Evolutionary conservation across 2,113 vertebrate species (phyloP), one percentile per base, ranked within the genome.

Genomic region (Nerophis ophidion): DNA sequence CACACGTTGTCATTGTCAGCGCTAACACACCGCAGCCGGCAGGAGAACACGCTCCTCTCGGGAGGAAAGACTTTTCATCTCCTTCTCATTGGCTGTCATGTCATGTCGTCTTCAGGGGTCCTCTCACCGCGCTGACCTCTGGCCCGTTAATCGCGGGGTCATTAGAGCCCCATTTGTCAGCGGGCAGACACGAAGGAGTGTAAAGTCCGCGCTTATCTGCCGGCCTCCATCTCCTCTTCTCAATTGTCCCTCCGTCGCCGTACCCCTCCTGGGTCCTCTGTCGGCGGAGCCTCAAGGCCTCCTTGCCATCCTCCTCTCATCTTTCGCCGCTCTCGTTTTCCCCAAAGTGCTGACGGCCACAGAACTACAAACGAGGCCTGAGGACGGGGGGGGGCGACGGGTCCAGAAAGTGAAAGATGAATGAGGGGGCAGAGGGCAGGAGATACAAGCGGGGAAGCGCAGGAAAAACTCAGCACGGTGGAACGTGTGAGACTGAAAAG

Each of bases 261-360:
- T 42, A 5, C 61, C 55, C 15, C 49, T 57, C 7, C 55, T 7
- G 15, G 42, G 57, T 63, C 11, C 42, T 60, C 48, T 64, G 9
- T 12, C 35, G 2, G 34, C 40, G 56, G 63, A 68, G 60, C 79
- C 70, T 78, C 69, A 70, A 78, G 72, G 79, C 36, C 77, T 64
- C 53, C 26, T 58, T 44, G 1, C 64, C 62, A 33, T 15, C 49
- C 52, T 58, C 49, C 19, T 79, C 61, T 76, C 72, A 57, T 72
- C 47, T 68, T 58, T 68, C 17, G 40, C 26, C 42, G 63, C 50
- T 67, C 60, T 71, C 52, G n/a, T 72, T 79, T 68, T 80, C 66
- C 74, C 73, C 60, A 63, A 84, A 85, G 76, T 79, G 80, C 80
- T 84, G 84, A 87, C 76, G 78, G 74, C 74, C 68, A 67, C 66